These are phyloP conservation scores for Euphydryas editha DNA, from an alignment of 2,888 invertebrate species.

Conservation along the genomic window DNA sequence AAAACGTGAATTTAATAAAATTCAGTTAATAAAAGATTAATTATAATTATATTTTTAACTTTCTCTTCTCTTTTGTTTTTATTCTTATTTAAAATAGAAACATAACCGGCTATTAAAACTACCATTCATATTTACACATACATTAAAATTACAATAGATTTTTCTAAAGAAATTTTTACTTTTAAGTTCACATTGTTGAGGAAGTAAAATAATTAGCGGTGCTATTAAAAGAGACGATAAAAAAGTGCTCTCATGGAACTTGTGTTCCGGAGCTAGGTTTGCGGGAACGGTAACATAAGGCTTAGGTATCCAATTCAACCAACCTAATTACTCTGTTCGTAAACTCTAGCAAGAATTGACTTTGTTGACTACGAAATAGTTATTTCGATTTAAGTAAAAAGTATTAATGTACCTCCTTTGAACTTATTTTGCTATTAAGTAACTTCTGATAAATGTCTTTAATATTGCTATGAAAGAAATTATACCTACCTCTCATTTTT, in stretches of 20 bases:
- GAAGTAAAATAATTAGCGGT: conserved; percentile 17
- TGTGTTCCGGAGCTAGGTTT: conserved; percentile 16
- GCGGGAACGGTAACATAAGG: conserved; percentile 27
- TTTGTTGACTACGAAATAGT: conserved; percentile 31
- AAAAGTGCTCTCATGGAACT: conserved; percentile 12
- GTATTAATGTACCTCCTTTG: conserved; percentile 8
- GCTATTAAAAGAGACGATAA: conserved; percentile 16
- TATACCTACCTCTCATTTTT: too few species aligned
- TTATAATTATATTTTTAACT: conserved; percentile 10
- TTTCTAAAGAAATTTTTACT: conserved; percentile 9
- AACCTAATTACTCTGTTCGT: conserved; percentile 33
- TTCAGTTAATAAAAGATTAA: not conserved
- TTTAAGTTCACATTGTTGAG: conserved; percentile 22
- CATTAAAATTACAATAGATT: not conserved
- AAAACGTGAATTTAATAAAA: not conserved
- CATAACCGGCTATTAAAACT: conserved; percentile 6
- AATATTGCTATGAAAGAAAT: too few species aligned
- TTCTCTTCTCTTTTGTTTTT: conserved; percentile 16
- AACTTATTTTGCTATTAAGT: not conserved
- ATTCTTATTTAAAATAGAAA: conserved; percentile 6
- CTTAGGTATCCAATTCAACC: conserved; percentile 33
- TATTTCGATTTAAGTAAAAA: conserved; percentile 19
- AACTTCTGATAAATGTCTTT: not conserved
- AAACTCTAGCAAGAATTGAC: conserved; percentile 26
- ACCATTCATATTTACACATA: not conserved